Conservation (phyloP, 1,140 invertebrate species). For the Bombyx mandarina region DNA sequence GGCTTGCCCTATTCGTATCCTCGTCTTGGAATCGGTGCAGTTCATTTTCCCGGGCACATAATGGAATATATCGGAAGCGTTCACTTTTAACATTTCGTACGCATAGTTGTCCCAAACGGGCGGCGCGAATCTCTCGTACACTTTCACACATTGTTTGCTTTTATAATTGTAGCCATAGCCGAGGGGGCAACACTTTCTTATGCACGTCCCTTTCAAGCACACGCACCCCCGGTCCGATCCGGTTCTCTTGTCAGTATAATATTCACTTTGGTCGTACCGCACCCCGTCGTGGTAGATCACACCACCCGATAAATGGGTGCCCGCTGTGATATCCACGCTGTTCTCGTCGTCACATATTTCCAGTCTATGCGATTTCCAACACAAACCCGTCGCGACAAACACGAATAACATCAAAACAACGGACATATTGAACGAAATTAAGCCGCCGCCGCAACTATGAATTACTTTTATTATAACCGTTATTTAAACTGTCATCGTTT, state of each 20-base stretch:
- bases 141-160: constrained; percentile 17
- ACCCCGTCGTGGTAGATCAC: constrained; percentile 20
- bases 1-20: constrained; percentile 4
- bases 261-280: constrained; percentile 23
- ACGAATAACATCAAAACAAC: no score
- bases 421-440: no score
- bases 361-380: background rate
- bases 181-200: constrained; percentile 33
- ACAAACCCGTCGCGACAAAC: no score
- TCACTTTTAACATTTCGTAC: constrained; percentile 8
- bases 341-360: constrained; percentile 4
- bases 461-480: no score
- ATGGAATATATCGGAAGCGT: constrained; percentile 22
- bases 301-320: constrained; percentile 16
- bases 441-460: no score
- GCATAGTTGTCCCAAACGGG: constrained; percentile 23
- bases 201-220: constrained; percentile 25
- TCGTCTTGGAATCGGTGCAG: constrained; percentile 11
- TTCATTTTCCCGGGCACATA: constrained; percentile 20
- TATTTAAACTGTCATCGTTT: no score
- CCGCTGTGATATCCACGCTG: constrained; percentile 26
- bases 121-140: constrained; percentile 18
- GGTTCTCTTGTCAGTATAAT: constrained; percentile 20
- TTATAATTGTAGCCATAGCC: constrained; percentile 18
- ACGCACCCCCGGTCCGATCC: constrained; percentile 22